phyloP scores from a whole-genome alignment of 2,888 invertebrate species.

The Elmis aenea region DNA sequence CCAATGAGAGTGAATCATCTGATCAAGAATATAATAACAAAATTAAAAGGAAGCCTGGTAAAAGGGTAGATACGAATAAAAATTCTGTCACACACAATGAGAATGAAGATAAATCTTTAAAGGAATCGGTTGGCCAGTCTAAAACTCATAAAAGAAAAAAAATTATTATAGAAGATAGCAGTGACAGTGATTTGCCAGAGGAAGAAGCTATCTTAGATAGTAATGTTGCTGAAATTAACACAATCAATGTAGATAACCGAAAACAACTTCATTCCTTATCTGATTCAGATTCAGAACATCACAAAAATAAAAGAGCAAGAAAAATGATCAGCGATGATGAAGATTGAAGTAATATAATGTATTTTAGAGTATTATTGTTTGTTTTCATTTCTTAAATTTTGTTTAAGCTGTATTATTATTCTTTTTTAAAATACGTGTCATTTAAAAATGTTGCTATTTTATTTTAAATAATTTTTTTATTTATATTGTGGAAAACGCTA shows the following conservation, averaged over 20 bases:
- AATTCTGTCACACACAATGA: conserved; percentile 13
- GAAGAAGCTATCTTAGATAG: too few relatives aligned
- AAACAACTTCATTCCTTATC: conserved; percentile 25
- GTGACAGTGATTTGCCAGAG: too few relatives aligned
- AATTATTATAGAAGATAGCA: conserved; percentile 6
- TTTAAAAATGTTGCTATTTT: too few relatives aligned
- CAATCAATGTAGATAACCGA: conserved; percentile 8
- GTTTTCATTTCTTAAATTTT: too few relatives aligned
- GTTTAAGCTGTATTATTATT: too few relatives aligned
- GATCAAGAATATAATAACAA: conserved; percentile 1
- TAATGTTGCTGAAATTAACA: too few relatives aligned
- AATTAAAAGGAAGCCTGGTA: conserved; percentile 4
- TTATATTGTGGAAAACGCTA: too few relatives aligned
- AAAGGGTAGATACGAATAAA: conserved; percentile 1
- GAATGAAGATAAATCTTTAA: conserved; percentile 10
- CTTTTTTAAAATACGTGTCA: too few relatives aligned
- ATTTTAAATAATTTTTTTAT: too few relatives aligned
- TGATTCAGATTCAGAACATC: conserved; percentile 30
- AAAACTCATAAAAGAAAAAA: not conserved
- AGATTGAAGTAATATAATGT: too few relatives aligned
- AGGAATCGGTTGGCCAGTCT: not conserved
- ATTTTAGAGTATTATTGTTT: too few relatives aligned
- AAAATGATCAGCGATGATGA: conserved; percentile 35
- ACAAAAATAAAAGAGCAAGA: conserved; percentile 28
- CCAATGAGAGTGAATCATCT: conserved; percentile 1